Conservation (phyloP, 2,888 invertebrate genomes). For the Vanessa cardui region DNA sequence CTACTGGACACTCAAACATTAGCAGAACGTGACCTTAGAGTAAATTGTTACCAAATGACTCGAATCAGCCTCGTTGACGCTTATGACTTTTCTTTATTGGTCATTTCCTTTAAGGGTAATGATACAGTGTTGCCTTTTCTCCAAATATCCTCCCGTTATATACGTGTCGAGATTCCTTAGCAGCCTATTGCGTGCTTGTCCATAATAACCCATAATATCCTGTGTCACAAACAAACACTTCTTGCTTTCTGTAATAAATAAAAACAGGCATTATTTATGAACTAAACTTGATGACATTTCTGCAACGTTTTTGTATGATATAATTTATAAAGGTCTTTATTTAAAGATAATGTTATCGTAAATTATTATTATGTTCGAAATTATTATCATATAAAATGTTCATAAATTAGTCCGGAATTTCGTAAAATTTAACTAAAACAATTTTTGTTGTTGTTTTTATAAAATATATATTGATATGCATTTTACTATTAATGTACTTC, state of each 20-base stretch:
- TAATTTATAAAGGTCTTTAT: no score
- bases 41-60: slow-evolving; percentile 39
- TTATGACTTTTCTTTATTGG: slow-evolving; percentile 40
- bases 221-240: not conserved
- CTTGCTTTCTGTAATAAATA: not conserved
- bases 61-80: slow-evolving; percentile 37
- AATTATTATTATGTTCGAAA: no score
- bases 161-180: slow-evolving; percentile 39
- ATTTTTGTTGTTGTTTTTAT: no score
- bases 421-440: no score
- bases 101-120: slow-evolving; percentile 43
- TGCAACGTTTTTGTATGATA: no score
- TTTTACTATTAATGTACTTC: no score
- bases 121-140: slow-evolving; percentile 33
- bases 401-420: no score
- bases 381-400: no score
- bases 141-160: slow-evolving; percentile 23
- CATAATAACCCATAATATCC: slow-evolving; percentile 15
- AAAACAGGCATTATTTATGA: no score
- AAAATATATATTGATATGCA: no score
- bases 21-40: slow-evolving; percentile 68
- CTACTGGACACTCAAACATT: slow-evolving; percentile 62
- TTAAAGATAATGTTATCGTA: no score
- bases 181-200: slow-evolving; percentile 22
- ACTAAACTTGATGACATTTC: no score